Conservation (phyloP, 2,797 vertebrate genomes). For the Poeciliopsis presidionis region DNA sequence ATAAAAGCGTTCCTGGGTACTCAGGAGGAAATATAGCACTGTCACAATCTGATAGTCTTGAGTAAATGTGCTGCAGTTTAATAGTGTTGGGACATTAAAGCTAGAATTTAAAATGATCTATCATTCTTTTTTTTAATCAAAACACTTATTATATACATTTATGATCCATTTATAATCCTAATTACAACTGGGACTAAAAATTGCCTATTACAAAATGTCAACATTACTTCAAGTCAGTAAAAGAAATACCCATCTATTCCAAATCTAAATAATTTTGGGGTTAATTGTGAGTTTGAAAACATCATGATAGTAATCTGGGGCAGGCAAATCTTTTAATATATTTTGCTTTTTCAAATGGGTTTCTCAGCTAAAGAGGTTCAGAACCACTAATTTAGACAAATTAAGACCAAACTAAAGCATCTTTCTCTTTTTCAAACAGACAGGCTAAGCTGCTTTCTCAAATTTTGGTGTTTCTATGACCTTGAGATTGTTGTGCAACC, state of each 20-base stretch:
- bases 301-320: too few species aligned
- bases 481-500: background rate
- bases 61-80: background rate
- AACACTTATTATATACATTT: background rate
- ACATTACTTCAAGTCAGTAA: background rate
- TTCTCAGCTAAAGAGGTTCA: too few species aligned
- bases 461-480: background rate
- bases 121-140: background rate
- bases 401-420: background rate
- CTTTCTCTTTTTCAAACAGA: background rate
- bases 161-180: background rate
- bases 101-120: background rate
- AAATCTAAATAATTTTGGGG: too few species aligned
- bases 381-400: background rate
- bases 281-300: too few species aligned
- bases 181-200: background rate
- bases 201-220: background rate
- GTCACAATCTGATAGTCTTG: background rate
- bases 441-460: background rate
- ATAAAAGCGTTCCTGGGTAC: background rate
- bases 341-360: too few species aligned
- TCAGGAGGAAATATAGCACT: background rate
- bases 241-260: too few species aligned
- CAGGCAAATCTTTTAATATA: too few species aligned
- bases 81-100: background rate